A percentile compares a stretch with the other conserved stretches of the same genome.
Conservation (phyloP, 2,888 invertebrate species). For the Polydrusus cervinus region DNA sequence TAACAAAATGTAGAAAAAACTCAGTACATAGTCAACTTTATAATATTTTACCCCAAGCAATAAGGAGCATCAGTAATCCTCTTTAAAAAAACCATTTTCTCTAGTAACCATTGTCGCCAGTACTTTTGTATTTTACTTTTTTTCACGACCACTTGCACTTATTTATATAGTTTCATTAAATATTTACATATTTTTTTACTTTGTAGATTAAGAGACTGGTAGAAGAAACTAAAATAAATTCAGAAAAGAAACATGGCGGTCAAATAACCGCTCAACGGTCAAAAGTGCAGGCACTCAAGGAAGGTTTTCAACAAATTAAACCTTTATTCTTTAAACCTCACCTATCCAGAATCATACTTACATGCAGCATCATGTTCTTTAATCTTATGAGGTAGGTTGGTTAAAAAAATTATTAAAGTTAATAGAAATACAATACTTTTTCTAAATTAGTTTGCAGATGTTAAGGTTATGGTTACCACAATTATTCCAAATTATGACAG, state of each 20-base stretch:
- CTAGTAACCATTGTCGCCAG: no score
- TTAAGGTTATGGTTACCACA: slow-evolving; percentile 91
- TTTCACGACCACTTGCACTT: no score
- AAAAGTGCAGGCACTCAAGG: slow-evolving; percentile 72
- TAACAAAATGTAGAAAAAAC: no score
- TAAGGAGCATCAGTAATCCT: no score
- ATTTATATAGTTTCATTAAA: no score
- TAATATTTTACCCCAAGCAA: no score
- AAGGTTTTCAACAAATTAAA: slow-evolving; percentile 77
- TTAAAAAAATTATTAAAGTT: no score
- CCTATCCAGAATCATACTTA: slow-evolving; percentile 75
- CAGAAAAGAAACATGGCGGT: slow-evolving; percentile 62
- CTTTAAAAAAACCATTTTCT: no score
- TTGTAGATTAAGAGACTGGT: slow-evolving; percentile 69
- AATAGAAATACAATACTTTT: no score
- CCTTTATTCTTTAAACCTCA: slow-evolving; percentile 79
- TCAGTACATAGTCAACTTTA: no score
- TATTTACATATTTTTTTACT: no score
- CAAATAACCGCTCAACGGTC: slow-evolving; percentile 59
- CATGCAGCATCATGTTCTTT: slow-evolving; percentile 77
- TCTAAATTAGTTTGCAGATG: slow-evolving; percentile 76
- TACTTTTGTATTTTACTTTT: no score
- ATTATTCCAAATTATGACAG: slow-evolving; percentile 81
- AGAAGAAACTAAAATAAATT: slow-evolving; percentile 62
- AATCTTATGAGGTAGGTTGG: slow-evolving; percentile 80